Base-by-base conservation (phyloP, 2,113 vertebrate species). In the Salvelinus sp. region DNA sequence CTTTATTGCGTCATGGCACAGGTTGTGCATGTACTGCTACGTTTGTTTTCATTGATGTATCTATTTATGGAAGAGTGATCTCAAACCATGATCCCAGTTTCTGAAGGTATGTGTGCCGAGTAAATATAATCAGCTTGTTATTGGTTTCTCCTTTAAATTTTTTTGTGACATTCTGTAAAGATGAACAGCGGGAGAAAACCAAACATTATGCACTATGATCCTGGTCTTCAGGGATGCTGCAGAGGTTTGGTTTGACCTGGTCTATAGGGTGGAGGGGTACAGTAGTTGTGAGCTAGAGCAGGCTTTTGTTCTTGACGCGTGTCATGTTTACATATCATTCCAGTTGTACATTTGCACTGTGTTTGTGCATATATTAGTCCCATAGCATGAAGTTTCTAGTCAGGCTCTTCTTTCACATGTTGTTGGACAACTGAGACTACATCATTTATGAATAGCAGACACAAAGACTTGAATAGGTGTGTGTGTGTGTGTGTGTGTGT, bases 251-350 rank as follows among this genome's bases (percentile, higher is more conserved):
- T 76, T 76, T 66, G 79, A 73, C 78, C 83, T 77, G 28, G 66
- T 28, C 5, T 18, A 68, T 18, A 68, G 28, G 20, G 66, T 73
- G 48, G 54, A 69, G 25, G 63, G 72, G 58, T 54, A 13, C 70
- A 25, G 20, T 57, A 38, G 23, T 78, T 62, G 79, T 81, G 20
- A 69, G 66, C 27, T 18, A 67, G 33, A 47, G 75, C 63, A 65
- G 27, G 16, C 72, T 79, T 80, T 58, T 80, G 77, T 80, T 79
- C 18, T 62, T 28, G 27, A 65, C 14, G 74, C 47, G 22, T 68
- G 72, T 73, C 62, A 71, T 0, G 38, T 86, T 83, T 79, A 76
- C 76, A 84, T 82, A 76, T 83, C 78, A 69, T 60, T 69, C 2
- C 73, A 69, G 81, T 81, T 82, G 6, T 72, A 62, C 4, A 70